Conservation (phyloP, 2,797 vertebrate genomes). For the Crax fasciolata region DNA sequence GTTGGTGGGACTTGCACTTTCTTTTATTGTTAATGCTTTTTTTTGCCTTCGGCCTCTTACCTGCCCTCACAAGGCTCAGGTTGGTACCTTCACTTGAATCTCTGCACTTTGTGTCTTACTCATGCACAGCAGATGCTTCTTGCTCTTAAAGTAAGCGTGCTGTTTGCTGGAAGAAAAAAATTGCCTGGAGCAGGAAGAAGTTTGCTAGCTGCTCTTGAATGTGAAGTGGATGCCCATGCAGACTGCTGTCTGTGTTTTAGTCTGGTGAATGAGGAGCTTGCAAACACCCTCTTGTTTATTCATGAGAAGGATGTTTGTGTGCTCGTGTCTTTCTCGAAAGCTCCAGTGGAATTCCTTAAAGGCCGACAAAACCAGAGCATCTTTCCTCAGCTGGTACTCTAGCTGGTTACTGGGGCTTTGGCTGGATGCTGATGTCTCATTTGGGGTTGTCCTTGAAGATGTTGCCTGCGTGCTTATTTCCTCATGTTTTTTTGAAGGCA, state of each 20-base stretch:
- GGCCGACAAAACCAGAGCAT: neutral
- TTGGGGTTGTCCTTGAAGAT: neutral
- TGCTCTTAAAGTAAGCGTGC: neutral
- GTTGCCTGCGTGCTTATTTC: neutral
- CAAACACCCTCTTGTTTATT: neutral
- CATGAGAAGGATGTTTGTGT: neutral
- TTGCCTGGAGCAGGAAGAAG: neutral
- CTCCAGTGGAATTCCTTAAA: neutral
- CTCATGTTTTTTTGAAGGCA: neutral
- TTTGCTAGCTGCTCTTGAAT: neutral
- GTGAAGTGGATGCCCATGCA: neutral
- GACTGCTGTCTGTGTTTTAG: neutral
- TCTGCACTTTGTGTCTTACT: neutral
- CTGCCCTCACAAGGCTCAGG: neutral
- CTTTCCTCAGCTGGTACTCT: neutral
- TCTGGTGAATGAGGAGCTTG: neutral
- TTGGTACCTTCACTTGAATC: neutral
- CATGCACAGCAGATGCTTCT: neutral
- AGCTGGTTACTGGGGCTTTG: neutral
- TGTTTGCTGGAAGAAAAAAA: neutral
- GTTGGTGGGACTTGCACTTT: neutral
- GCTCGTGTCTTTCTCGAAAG: neutral
- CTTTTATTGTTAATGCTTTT: neutral
- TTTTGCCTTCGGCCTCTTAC: neutral
- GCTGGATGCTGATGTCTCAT: neutral